Evolutionary conservation across 2,113 vertebrate species (phyloP).

Genomic region (Petroica traversi): DNA sequence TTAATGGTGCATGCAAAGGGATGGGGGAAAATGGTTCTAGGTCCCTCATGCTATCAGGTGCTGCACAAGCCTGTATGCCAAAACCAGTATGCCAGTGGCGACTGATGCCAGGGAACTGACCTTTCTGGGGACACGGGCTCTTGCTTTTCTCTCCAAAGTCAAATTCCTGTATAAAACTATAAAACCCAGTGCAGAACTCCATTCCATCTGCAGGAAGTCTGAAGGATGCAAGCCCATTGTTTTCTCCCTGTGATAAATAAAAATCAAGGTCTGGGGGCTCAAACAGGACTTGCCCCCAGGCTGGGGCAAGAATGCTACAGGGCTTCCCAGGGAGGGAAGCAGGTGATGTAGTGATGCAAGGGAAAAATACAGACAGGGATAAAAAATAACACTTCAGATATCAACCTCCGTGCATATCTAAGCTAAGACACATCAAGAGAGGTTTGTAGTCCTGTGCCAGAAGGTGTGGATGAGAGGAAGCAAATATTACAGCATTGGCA

Average conservation of each 20-base stretch:
- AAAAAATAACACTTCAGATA: not conserved
- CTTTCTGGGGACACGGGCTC: fast-evolving
- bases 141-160: not conserved
- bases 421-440: not conserved
- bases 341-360: not conserved
- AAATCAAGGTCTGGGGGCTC: not conserved
- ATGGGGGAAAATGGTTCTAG: not conserved
- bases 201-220: not conserved
- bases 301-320: fast-evolving
- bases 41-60: not conserved
- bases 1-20: not conserved
- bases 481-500: not conserved
- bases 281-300: not conserved
- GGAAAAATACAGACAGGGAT: not conserved
- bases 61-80: not conserved
- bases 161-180: not conserved
- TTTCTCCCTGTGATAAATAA: not conserved
- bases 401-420: not conserved
- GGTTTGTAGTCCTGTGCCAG: not conserved
- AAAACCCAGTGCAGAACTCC: not conserved
- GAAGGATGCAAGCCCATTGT: fast-evolving
- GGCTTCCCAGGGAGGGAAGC: not conserved
- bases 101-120: not conserved
- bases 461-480: not conserved
- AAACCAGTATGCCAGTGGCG: not conserved